phyloP scores from a whole-genome alignment of 2,888 invertebrate species.

The Acheta domesticus region DNA sequence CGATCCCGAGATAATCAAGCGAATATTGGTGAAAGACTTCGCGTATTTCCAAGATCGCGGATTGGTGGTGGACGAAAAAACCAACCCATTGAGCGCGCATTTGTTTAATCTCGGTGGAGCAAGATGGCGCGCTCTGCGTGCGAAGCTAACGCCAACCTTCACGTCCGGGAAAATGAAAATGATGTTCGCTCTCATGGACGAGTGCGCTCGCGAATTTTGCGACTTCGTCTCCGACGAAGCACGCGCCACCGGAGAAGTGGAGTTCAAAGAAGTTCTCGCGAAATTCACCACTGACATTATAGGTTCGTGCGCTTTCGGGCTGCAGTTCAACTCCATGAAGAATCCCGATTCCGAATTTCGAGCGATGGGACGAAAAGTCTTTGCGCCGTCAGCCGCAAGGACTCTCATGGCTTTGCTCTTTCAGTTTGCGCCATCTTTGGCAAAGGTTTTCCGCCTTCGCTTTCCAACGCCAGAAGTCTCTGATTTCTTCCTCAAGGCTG shows the following conservation, averaged over 20 bases:
- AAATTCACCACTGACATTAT: slow-evolving; percentile 53
- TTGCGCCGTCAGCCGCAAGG: slow-evolving; percentile 42
- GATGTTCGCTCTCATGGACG: slow-evolving; percentile 32
- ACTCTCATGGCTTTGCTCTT: slow-evolving; percentile 43
- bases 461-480: slow-evolving; percentile 39
- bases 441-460: not conserved
- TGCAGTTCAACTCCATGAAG: slow-evolving; percentile 49
- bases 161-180: slow-evolving; percentile 36
- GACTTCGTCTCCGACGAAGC: slow-evolving; percentile 20
- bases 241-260: slow-evolving; percentile 39
- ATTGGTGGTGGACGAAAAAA: slow-evolving; percentile 24
- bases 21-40: slow-evolving; percentile 33
- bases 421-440: not conserved
- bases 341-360: slow-evolving; percentile 48
- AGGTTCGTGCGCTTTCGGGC: slow-evolving; percentile 51
- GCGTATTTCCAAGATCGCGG: slow-evolving; percentile 32
- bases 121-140: slow-evolving; percentile 32
- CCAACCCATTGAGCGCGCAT: slow-evolving; percentile 31
- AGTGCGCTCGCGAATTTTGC: slow-evolving; percentile 30
- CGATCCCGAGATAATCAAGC: slow-evolving; percentile 33
- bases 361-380: slow-evolving; percentile 45
- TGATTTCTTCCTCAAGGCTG: slow-evolving; percentile 49
- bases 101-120: slow-evolving; percentile 32
- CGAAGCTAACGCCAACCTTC: slow-evolving; percentile 36
- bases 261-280: slow-evolving; percentile 46